Conservation (phyloP, 2,888 invertebrate species). For the Parasteatoda lunata region DNA sequence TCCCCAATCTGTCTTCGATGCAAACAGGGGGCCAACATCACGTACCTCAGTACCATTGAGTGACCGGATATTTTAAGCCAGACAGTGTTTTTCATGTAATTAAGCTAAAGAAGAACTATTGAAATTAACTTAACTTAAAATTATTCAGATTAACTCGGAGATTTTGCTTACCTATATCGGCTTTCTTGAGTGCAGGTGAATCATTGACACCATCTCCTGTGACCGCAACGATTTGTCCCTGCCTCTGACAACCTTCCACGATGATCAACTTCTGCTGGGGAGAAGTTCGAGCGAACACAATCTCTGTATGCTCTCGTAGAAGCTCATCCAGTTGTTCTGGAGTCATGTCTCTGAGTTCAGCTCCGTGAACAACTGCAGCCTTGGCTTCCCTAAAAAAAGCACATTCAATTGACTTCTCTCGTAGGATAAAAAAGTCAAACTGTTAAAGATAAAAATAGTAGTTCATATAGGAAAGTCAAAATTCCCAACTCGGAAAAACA, state of each 20-base stretch:
- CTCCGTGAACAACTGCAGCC: slow-evolving; percentile 73
- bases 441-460: background rate
- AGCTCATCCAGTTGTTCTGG: slow-evolving; percentile 76
- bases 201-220: slow-evolving; percentile 72
- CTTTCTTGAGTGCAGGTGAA: slow-evolving; percentile 72
- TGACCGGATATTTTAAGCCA: too few species aligned
- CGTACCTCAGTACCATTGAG: too few species aligned
- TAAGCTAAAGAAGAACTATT: too few species aligned
- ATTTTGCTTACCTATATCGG: slow-evolving; percentile 70
- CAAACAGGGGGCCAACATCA: too few species aligned
- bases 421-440: background rate
- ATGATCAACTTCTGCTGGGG: slow-evolving; percentile 75
- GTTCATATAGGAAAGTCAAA: background rate
- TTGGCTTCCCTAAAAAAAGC: slow-evolving; percentile 73
- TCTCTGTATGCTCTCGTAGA: slow-evolving; percentile 75
- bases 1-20: too few species aligned
- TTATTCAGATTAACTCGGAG: too few species aligned
- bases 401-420: too few species aligned
- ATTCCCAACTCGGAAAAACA: background rate
- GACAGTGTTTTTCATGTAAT: too few species aligned
- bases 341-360: slow-evolving; percentile 75
- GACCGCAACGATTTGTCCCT: slow-evolving; percentile 71
- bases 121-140: too few species aligned
- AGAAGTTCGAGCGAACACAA: slow-evolving; percentile 77
- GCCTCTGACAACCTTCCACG: slow-evolving; percentile 71